Evolutionary conservation across 2,113 vertebrate species (phyloP).

Genomic region (Copsychus sechellarum): DNA sequence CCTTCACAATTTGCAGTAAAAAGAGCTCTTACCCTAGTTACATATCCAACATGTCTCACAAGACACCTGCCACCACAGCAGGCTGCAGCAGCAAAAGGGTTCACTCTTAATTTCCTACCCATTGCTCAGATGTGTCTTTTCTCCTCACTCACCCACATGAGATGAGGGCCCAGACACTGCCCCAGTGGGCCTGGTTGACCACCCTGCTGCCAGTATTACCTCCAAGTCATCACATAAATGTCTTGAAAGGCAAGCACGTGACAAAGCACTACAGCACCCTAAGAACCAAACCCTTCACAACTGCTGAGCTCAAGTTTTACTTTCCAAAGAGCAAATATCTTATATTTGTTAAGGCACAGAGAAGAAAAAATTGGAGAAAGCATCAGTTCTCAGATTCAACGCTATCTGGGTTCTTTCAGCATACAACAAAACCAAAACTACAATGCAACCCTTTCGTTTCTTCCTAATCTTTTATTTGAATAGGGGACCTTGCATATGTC

Average conservation of each 20-base stretch:
- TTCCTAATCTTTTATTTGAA: not conserved
- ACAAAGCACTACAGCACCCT: not conserved
- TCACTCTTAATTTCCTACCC: not conserved
- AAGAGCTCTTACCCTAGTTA: not conserved
- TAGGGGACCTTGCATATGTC: not conserved
- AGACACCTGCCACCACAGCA: not conserved
- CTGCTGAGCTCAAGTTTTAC: accelerated
- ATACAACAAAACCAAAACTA: not conserved
- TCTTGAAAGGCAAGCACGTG: not conserved
- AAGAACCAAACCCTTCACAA: not conserved
- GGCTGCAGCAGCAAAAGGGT: not conserved
- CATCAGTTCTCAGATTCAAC: not conserved
- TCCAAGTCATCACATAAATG: not conserved
- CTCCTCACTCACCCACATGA: accelerated
- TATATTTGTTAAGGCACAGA: not conserved
- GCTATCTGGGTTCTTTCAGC: not conserved
- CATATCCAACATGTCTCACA: not conserved
- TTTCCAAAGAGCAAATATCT: not conserved
- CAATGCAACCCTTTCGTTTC: accelerated
- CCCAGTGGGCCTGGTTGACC: not conserved
- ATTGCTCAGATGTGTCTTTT: not conserved
- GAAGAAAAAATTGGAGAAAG: not conserved
- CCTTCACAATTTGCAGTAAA: not conserved
- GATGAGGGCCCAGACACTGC: not conserved
- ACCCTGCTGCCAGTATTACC: not conserved